Base-by-base conservation (phyloP, 2,888 invertebrate genomes). In the Torymus texanus region DNA sequence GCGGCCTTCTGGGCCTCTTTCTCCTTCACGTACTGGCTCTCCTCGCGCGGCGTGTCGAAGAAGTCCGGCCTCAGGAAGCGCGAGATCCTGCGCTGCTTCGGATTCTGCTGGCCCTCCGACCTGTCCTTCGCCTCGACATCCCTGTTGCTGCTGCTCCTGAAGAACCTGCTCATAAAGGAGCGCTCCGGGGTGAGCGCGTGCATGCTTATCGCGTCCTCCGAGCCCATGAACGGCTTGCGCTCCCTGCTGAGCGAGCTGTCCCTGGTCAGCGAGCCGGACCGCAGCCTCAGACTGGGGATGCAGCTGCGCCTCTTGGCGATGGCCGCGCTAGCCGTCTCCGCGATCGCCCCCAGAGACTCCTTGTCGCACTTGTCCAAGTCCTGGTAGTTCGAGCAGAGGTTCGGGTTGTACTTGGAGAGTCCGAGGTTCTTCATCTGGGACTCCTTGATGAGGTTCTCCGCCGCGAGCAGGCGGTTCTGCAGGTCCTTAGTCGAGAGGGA, bases 31-130 rank as follows among this genome's bases (percentile, higher is more conserved):
- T 93, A 94, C 24, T 92, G 91, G 85, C 93, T 94, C 84, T 95
- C 95, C 78, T 94, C 94, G 21, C 92, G 89, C 11, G 94, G 93
- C 1, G 94, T 91, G 82, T 95, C 95, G 87, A 94, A 95, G 87
- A 95, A 95, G 88, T 96, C 96, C 0, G 95, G 94, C 51, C 96
- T 92, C 78, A 96, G 90, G 89, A 95, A 96, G 78, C 96, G 91
- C 11, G 95, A 95, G 78, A 95, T 93, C 82, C 94, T 92, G 70
- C 94, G 93, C 75, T 92, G 92, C 76, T 92, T 91, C 11, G 86
- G 81, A 59, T 86, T 87, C 1, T 81, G 77, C 2, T 10, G 24
- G 10, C 0, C 14, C 13, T 62, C 24, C 1, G 53, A 75, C 24
- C 83, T 85, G 1, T 86, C 86, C 18, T 82, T 82, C 1, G 91